Percentiles rank a stretch among this genome's conserved stretches.
These are phyloP conservation scores for Drosophila monieri DNA, from an alignment of 2,888 invertebrate genomes.

Conservation along the genomic window DNA sequence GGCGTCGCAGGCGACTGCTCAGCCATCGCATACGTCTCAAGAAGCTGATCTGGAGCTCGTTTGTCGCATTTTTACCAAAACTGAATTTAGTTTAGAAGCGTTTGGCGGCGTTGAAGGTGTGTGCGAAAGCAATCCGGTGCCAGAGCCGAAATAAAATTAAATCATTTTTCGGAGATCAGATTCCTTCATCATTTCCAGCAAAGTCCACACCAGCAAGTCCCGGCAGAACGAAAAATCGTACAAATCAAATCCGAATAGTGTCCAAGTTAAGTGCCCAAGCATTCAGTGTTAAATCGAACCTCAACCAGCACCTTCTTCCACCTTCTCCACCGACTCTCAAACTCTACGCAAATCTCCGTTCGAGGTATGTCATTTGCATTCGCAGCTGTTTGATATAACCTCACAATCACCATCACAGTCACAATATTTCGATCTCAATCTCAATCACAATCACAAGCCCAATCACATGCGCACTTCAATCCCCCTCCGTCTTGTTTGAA, in stretches of 20 bases:
- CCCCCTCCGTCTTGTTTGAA: slow-evolving; percentile 7
- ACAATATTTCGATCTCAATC: slow-evolving; percentile 4
- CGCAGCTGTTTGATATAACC: slow-evolving; percentile 59
- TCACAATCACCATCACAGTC: slow-evolving; percentile 20
- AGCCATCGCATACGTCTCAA: slow-evolving; percentile 59
- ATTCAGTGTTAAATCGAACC: slow-evolving; percentile 23
- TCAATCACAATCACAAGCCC: slow-evolving; percentile 12
- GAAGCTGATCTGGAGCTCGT: slow-evolving; percentile 81
- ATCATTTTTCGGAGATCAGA: slow-evolving; percentile 18
- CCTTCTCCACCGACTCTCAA: slow-evolving; percentile 22
- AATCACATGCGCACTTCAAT: slow-evolving; percentile 8
- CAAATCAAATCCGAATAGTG: slow-evolving; percentile 17
- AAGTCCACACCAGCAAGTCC: background rate
- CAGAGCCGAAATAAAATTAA: slow-evolving; percentile 41
- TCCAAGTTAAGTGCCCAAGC: slow-evolving; percentile 26
- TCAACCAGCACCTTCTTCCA: background rate
- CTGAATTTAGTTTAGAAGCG: slow-evolving; percentile 84
- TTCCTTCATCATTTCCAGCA: too few species aligned
- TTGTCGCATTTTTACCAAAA: slow-evolving; percentile 82
- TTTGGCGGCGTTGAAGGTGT: slow-evolving; percentile 83
- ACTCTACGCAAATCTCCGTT: slow-evolving; percentile 10
- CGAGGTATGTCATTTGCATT: slow-evolving; percentile 66
- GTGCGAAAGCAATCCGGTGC: slow-evolving; percentile 76
- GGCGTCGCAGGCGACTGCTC: slow-evolving; percentile 33
- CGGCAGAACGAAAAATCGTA: background rate